phyloP scores from a whole-genome alignment of 2,888 invertebrate genomes.

The Pomacea canaliculata region DNA sequence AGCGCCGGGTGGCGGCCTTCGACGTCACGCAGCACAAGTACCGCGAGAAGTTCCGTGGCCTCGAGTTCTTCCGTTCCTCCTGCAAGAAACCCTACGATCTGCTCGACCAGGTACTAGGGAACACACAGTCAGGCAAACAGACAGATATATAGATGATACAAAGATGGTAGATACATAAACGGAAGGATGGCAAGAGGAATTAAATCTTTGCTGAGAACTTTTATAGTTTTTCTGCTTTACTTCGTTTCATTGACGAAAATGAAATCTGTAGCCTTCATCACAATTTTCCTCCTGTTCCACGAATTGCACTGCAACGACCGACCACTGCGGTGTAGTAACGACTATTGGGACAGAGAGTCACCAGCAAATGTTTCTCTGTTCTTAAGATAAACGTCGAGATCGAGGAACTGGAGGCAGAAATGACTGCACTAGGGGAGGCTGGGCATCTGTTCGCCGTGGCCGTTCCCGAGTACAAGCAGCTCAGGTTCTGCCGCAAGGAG shows the following conservation, averaged over 20 bases:
- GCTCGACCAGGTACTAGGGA: constrained; percentile 59
- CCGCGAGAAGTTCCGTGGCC: constrained; percentile 85
- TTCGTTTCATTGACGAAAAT: not conserved
- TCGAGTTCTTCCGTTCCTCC: constrained; percentile 66
- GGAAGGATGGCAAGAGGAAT: not conserved
- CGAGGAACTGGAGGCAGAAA: constrained; percentile 83
- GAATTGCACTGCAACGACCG: no score
- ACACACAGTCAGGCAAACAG: no score
- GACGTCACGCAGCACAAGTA: constrained; percentile 86
- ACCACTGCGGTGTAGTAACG: no score
- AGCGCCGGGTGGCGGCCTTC: constrained; percentile 87
- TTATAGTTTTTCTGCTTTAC: not conserved
- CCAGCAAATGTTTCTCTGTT: constrained; percentile 42
- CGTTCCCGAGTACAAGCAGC: constrained; percentile 92
- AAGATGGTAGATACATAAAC: not conserved
- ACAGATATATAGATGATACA: not conserved
- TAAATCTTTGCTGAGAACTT: not conserved
- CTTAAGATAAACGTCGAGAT: constrained; percentile 84
- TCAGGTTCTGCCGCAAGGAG: constrained; percentile 92
- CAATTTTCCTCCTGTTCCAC: no score
- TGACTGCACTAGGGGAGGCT: constrained; percentile 87
- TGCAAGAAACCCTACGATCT: constrained; percentile 66
- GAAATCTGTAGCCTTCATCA: not conserved
- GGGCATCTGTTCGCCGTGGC: constrained; percentile 94
- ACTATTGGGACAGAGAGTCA: no score